Base-by-base conservation (phyloP, 2,797 vertebrate species). In the Sebastes matsubarae region DNA sequence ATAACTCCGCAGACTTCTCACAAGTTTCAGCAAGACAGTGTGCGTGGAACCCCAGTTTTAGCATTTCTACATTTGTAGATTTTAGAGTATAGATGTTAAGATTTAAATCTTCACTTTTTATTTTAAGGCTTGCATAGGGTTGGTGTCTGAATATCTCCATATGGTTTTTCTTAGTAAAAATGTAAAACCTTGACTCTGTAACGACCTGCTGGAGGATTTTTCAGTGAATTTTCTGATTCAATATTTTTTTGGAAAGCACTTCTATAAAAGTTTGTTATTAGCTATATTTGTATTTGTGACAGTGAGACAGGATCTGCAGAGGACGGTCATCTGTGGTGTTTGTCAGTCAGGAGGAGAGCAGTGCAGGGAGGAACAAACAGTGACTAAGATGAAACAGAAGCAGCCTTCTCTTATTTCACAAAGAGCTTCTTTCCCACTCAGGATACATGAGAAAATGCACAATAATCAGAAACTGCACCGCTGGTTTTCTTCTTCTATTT, bases 331-430 rank as follows among this genome's bases (percentile, higher is more conserved):
- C 29, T 46, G 10, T 59, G 68, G 66, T 3, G 29, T 72, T 67
- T 36, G 8, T 54, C 69, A 38, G 60, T 57, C 54, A 30, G 4
- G 1, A 3, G 2, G 22, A 57, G 34, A 66, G 25, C 61, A 55
- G 16, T 46, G 42, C 59, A 52, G 64, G 3, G 70, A 79, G 61
- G 65, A 84, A 85, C 74, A 77, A 78, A 82, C 46, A 25, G 59
- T 87, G 85, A 88, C 84, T 82, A 29, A 71, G 82, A 76, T 76
- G 84, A 86, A 87, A 87, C 78, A 52, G 30, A 16, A 82, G 81
- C 1, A 50, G 66, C 34, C 73, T 22, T 66, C 76, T 92, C 78
- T 79, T 57, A 81, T 90, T 87, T 75, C 88, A 69, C 73, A 74
- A 50, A 38, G 60, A 75, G 67, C 60, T 50, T 42, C 46, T 68